Evolutionary conservation across 2,888 invertebrate species (phyloP).

Genomic region (Brassicogethes aeneus): DNA sequence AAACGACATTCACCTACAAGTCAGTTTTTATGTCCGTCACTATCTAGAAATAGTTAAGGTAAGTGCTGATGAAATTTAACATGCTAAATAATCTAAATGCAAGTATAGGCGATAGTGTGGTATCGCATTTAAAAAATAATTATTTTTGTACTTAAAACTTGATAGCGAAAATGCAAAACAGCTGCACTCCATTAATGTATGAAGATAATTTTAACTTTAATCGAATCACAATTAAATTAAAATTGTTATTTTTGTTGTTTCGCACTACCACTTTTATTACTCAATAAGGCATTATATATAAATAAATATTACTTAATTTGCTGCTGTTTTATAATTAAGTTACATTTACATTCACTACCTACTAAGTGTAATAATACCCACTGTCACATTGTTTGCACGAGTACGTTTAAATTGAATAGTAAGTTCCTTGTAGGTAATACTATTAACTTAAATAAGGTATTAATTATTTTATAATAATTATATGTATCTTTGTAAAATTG

Average conservation of each 20-base stretch:
- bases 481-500: no score
- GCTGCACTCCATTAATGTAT: conserved; percentile 20
- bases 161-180: conserved; percentile 22
- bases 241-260: conserved; percentile 4
- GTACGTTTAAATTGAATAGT: no score
- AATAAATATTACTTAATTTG: no score
- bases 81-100: conserved; percentile 20
- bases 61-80: conserved; percentile 25
- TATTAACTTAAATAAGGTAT: no score
- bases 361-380: no score
- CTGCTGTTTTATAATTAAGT: no score
- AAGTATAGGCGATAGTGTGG: conserved; percentile 15
- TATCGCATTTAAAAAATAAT: conserved; percentile 18
- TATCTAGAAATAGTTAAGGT: conserved; percentile 18
- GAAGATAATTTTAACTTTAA: conserved; percentile 15
- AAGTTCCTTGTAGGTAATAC: no score
- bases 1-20: no score
- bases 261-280: not conserved
- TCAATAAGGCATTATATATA: no score
- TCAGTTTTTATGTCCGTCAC: conserved; percentile 7
- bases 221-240: conserved; percentile 17
- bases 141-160: conserved; percentile 15
- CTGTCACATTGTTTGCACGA: no score
- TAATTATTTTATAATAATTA: no score
- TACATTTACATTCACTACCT: no score